Conservation (phyloP, 2,888 invertebrate species). For the Erpobdella octoculata region DNA sequence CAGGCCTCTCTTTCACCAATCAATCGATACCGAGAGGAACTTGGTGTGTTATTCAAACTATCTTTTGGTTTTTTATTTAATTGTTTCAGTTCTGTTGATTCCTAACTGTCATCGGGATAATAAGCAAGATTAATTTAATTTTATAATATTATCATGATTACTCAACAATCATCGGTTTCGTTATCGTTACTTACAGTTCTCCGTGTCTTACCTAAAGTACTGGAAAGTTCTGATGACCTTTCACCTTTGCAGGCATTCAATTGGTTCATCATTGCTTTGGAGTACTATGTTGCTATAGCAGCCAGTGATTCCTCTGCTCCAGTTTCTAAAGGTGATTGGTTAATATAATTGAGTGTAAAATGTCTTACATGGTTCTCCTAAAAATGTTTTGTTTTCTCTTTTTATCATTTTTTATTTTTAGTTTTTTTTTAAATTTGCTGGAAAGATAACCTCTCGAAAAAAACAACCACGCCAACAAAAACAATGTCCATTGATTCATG, state of each 20-base stretch:
- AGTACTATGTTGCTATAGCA: not conserved
- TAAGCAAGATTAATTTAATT: not conserved
- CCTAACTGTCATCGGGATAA: not conserved
- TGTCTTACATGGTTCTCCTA: too few relatives aligned
- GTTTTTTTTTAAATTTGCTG: not conserved
- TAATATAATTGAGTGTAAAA: too few relatives aligned
- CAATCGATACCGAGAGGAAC: not conserved
- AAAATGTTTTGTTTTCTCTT: too few relatives aligned
- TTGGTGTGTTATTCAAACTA: conserved; percentile 1
- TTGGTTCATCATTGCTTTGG: conserved; percentile 2
- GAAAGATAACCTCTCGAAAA: not conserved
- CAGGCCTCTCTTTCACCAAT: not conserved
- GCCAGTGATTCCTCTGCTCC: not conserved
- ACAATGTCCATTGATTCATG: not conserved
- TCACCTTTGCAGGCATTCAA: not conserved
- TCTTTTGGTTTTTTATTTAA: too few relatives aligned
- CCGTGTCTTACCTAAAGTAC: not conserved
- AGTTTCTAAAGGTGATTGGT: too few relatives aligned
- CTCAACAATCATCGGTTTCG: too few relatives aligned
- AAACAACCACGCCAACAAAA: not conserved
- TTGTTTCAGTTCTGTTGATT: too few relatives aligned
- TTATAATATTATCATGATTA: not conserved
- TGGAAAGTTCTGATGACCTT: not conserved
- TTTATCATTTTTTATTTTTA: too few relatives aligned
- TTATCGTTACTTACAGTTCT: too few relatives aligned